Evolutionary conservation across 1,140 invertebrate species (phyloP).

Genomic region (Vanessa tameamea): DNA sequence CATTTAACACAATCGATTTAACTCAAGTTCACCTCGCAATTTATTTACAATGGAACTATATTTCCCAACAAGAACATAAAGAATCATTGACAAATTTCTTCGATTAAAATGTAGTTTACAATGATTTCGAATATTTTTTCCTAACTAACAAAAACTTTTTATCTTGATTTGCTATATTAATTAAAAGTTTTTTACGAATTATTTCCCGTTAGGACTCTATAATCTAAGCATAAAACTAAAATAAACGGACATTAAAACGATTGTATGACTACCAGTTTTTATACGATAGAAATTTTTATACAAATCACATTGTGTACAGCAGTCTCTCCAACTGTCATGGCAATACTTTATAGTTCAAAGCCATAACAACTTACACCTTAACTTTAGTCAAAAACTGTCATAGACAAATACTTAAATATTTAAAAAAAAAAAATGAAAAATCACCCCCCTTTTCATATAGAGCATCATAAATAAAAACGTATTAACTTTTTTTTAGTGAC

Average conservation of each 20-base stretch:
- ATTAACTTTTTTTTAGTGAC: too few relatives aligned
- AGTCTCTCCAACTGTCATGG: slow-evolving; percentile 25
- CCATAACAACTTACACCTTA: neutral
- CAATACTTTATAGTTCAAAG: slow-evolving; percentile 13
- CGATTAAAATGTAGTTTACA: neutral
- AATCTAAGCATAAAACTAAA: slow-evolving; percentile 35
- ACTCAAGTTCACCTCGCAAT: neutral
- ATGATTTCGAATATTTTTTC: too few relatives aligned
- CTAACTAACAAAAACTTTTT: too few relatives aligned
- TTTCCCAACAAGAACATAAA: slow-evolving; percentile 3
- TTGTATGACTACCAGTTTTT: slow-evolving; percentile 52
- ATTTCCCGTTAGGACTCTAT: slow-evolving; percentile 12
- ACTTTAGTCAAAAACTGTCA: neutral
- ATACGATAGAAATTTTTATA: slow-evolving; percentile 54
- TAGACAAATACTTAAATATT: neutral
- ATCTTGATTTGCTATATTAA: neutral
- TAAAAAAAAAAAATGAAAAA: too few relatives aligned
- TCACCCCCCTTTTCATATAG: too few relatives aligned
- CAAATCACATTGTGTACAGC: slow-evolving; percentile 56
- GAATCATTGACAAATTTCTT: neutral
- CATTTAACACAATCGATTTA: slow-evolving; percentile 1
- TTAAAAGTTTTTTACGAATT: neutral
- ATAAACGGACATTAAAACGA: slow-evolving; percentile 39
- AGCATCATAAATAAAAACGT: too few relatives aligned
- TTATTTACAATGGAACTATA: slow-evolving; percentile 22